Evolutionary conservation across 2,888 invertebrate genomes (phyloP), one percentile per base, ranked within the genome.

Genomic region (Eupithecia exiguata): DNA sequence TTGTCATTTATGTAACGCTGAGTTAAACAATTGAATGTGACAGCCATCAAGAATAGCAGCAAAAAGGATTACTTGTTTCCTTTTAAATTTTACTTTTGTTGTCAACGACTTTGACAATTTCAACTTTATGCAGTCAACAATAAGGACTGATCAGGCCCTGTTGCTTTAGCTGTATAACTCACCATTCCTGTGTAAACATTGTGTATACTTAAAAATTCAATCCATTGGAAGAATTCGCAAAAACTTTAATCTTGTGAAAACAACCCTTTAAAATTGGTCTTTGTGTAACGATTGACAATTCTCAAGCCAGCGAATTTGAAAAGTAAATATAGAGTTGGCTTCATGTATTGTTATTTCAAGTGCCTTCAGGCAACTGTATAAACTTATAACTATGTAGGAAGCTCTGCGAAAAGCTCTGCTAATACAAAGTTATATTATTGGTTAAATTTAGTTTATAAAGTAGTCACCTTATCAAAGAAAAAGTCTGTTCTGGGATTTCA

Each of bases 21-120:
- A 88, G 82, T 82, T 87, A 91, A 90, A 94, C 93, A 93, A 93
- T 93, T 91, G 89, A 90, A 87, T 88, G 91, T 92, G 93, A 93
- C 94, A 92, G 86, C 86, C 90, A 84, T 90, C 88, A 88, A 87
- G 89, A 86, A 84, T 86, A 84, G 36, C 58, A 58, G 89, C 92
- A 90, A 89, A 91, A 93, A 92, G 94, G 94, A 92, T 94, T 92
- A 78, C 75, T 75, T 77, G 73, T 77, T 76, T 79, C 67, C 70
- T 76, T 75, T 74, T 70, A 72, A 77, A 70, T 62, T 25, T 43
- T n/a, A 58, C 71, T 68, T 25, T 62, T 70, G 36, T 6, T 58
- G 69, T n/a, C 18, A 70, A 68, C 12, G 16, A 40, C 5, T 10
- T 30, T n/a, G 35, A 63, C 12, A 88, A 79, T 81, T 76, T 86